These are phyloP conservation scores for Drosophila neocordata DNA, from an alignment of 1,140 invertebrate genomes.

Conservation along the genomic window DNA sequence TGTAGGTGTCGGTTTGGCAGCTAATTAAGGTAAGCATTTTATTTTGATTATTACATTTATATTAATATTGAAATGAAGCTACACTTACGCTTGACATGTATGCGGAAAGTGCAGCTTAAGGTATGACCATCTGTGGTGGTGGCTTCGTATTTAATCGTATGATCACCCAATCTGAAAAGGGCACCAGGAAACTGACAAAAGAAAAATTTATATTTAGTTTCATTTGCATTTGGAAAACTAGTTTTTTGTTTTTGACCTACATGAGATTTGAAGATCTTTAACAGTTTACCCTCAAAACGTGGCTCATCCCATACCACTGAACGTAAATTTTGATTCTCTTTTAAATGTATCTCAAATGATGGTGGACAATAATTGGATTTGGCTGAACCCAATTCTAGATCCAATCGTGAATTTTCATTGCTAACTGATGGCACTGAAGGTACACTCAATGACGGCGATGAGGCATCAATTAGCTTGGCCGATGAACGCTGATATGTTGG, in stretches of 20 bases:
- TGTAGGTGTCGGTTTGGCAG: conserved; percentile 24
- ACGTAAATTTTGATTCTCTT: conserved; percentile 84
- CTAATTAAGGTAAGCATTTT: conserved; percentile 12
- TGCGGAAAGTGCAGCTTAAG: conserved; percentile 86
- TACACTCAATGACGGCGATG: neutral
- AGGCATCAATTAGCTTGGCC: conserved; percentile 7
- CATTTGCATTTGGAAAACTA: too few species aligned
- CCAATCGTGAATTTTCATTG: conserved; percentile 31
- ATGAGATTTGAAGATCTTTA: conserved; percentile 86
- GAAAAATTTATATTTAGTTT: neutral
- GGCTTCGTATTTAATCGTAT: conserved; percentile 86
- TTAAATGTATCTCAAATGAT: conserved; percentile 86
- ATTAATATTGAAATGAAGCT: too few species aligned
- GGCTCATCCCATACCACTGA: conserved; percentile 88
- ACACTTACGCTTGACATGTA: conserved; percentile 85
- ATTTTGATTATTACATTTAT: too few species aligned
- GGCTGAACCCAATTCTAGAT: conserved; percentile 45
- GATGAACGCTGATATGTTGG: conserved; percentile 12
- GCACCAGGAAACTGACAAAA: conserved; percentile 85
- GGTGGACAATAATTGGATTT: conserved; percentile 84
- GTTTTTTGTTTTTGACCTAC: conserved; percentile 80
- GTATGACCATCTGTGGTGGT: conserved; percentile 86
- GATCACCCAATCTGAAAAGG: conserved; percentile 84
- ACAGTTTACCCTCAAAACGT: conserved; percentile 85
- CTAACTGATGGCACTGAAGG: neutral